Conservation (phyloP, 2,888 invertebrate genomes). For the Omphaloscelis lunosa region DNA sequence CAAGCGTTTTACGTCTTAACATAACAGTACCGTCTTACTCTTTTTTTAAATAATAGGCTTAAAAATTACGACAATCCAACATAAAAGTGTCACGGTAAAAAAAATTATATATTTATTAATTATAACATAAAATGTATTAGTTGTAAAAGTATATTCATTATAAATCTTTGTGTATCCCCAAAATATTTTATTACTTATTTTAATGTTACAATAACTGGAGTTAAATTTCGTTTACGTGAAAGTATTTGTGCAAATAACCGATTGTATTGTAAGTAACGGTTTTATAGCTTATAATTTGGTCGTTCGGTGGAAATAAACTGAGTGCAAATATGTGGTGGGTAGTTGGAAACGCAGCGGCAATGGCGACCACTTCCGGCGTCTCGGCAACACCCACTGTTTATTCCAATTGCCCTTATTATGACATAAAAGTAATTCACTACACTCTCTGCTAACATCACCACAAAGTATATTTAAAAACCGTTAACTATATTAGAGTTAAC, state of each 20-base stretch:
- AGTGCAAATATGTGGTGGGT: conserved; percentile 57
- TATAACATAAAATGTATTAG: conserved; percentile 55
- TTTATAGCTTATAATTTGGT: conserved; percentile 64
- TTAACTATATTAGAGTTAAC: conserved; percentile 73
- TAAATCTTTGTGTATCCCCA: too few species aligned
- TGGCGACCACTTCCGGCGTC: conserved; percentile 69
- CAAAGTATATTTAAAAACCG: conserved; percentile 74
- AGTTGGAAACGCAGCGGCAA: conserved; percentile 65
- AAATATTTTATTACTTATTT: conserved; percentile 55
- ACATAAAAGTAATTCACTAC: conserved; percentile 82
- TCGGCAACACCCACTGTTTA: conserved; percentile 70
- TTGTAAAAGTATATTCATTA: conserved; percentile 28
- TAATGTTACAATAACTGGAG: conserved; percentile 31
- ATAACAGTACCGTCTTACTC: conserved; percentile 22
- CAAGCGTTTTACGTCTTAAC: conserved; percentile 14
- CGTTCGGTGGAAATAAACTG: conserved; percentile 53
- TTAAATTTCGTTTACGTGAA: conserved; percentile 26
- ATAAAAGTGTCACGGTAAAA: conserved; percentile 61
- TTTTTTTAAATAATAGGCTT: conserved; percentile 49
- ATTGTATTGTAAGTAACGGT: conserved; percentile 77
- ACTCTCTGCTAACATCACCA: conserved; percentile 74
- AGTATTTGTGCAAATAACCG: conserved; percentile 64
- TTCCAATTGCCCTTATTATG: conserved; percentile 81
- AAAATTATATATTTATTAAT: conserved; percentile 58
- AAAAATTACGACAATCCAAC: conserved; percentile 45